Percentiles rank a stretch among this genome's conserved stretches.
These are phyloP conservation scores for Gymnoscopelus microlampas DNA, from an alignment of 2,797 vertebrate genomes.

Conservation along the genomic window DNA sequence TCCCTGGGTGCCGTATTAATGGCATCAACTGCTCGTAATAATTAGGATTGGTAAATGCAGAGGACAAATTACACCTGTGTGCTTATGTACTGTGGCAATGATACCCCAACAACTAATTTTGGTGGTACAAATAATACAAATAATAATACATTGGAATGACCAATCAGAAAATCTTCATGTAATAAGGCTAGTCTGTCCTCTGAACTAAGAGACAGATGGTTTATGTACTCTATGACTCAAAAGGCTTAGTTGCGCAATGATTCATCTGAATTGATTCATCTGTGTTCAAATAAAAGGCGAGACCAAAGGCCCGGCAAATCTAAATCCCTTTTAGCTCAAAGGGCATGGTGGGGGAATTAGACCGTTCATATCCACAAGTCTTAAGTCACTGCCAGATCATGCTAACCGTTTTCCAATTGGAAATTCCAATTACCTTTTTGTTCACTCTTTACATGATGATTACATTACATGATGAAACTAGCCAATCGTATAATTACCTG, in stretches of 20 bases:
- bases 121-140: neutral
- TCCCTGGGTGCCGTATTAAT: too few species aligned
- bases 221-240: neutral
- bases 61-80: neutral
- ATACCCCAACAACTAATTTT: neutral
- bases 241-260: neutral
- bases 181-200: neutral
- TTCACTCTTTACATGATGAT: too few species aligned
- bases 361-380: neutral
- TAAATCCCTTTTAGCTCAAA: neutral
- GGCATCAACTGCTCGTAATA: too few species aligned
- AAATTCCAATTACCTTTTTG: too few species aligned
- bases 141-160: neutral
- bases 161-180: neutral
- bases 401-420: neutral
- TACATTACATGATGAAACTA: too few species aligned
- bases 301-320: neutral
- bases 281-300: neutral
- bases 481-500: constrained; percentile 83
- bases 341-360: neutral
- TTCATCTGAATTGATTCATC: neutral
- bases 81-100: neutral
- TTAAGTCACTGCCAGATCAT: neutral
- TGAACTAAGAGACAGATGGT: neutral
- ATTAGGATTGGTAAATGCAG: too few species aligned